These are phyloP conservation scores for Lutraria lutraria DNA, from an alignment of 2,888 invertebrate genomes.

Conservation along the genomic window DNA sequence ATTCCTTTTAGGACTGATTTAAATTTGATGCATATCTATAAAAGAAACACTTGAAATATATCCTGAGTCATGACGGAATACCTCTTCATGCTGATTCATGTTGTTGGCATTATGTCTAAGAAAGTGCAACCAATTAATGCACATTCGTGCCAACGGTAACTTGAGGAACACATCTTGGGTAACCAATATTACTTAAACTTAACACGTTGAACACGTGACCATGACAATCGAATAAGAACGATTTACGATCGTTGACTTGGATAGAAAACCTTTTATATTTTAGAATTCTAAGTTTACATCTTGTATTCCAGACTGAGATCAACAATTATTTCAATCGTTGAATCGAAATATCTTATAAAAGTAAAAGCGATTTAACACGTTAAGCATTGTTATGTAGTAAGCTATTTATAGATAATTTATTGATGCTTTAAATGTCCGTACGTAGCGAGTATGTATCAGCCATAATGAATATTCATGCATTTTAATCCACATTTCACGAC, in stretches of 20 bases:
- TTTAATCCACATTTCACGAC: not conserved
- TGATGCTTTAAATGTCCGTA: not conserved
- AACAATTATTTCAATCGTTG: not conserved
- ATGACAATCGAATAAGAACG: not conserved
- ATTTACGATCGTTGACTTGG: not conserved
- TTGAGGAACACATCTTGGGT: not conserved
- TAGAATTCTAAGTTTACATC: not conserved
- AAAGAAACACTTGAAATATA: not conserved
- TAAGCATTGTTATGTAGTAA: not conserved
- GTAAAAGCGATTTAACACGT: not conserved
- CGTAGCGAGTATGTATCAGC: not conserved
- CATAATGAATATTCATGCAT: not conserved
- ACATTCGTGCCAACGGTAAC: not conserved
- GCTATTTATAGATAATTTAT: not conserved
- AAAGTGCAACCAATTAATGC: not conserved
- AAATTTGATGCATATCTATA: not conserved
- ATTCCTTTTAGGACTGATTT: too few species aligned
- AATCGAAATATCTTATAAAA: not conserved
- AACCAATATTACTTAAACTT: not conserved
- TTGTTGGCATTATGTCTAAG: not conserved
- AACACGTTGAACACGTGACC: not conserved
- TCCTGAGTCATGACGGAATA: not conserved
- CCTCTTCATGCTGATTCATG: not conserved
- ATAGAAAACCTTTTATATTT: not conserved
- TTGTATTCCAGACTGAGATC: not conserved